Conservation (phyloP, 1,140 invertebrate species). For the Trypoxylus dichotomus region DNA sequence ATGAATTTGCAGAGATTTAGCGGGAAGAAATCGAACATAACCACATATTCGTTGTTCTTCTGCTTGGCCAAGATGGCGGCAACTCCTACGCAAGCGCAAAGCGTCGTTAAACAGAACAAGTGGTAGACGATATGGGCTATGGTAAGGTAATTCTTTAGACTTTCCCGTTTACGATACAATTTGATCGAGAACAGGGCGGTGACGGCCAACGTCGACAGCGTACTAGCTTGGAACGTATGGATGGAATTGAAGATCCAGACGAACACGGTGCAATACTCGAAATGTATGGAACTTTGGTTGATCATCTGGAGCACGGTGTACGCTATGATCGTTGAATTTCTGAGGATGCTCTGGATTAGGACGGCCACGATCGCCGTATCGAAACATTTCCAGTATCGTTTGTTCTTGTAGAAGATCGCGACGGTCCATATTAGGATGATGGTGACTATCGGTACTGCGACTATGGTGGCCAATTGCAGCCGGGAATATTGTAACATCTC, state of each 20-base stretch:
- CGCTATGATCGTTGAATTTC: conserved; percentile 52
- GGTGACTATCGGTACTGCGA: conserved; percentile 53
- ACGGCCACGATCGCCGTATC: conserved; percentile 58
- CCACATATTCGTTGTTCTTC: conserved; percentile 26
- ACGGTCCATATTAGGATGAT: conserved; percentile 52
- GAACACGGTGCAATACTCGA: conserved; percentile 54
- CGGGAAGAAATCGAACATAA: conserved; percentile 32
- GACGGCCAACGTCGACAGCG: conserved; percentile 57
- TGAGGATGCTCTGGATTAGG: conserved; percentile 52
- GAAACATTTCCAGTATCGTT: conserved; percentile 55
- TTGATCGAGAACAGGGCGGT: conserved; percentile 55
- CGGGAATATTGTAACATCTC: conserved; percentile 48
- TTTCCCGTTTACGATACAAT: conserved; percentile 56
- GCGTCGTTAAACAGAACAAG: conserved; percentile 56
- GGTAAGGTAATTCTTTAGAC: conserved; percentile 55
- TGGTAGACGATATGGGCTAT: conserved; percentile 60
- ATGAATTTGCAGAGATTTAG: conserved; percentile 52
- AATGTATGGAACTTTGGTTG: conserved; percentile 42
- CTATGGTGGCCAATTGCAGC: conserved; percentile 51
- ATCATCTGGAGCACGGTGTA: conserved; percentile 52
- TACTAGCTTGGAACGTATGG: conserved; percentile 59
- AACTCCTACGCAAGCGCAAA: conserved; percentile 57
- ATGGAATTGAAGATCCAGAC: conserved; percentile 58
- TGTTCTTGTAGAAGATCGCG: conserved; percentile 55
- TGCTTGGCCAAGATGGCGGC: conserved; percentile 53